phyloP scores from a whole-genome alignment of 2,113 vertebrate genomes.

The Irena cyanogastra region DNA sequence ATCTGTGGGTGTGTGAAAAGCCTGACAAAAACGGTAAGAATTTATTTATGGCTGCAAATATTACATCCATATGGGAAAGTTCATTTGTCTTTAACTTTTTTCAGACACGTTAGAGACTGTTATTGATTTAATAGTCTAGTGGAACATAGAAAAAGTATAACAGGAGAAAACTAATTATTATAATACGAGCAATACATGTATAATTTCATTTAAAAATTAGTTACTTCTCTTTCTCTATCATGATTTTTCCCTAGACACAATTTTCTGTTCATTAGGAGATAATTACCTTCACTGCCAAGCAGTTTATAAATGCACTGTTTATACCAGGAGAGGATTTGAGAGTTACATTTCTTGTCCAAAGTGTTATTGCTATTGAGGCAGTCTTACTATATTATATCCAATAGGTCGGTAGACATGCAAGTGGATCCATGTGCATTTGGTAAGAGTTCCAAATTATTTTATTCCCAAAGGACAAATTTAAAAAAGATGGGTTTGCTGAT shows the following conservation, averaged over 20 bases:
- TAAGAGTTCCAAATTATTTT: neutral
- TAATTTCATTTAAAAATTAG: constrained; percentile 45
- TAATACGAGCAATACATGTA: constrained; percentile 54
- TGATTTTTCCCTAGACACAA: constrained; percentile 32
- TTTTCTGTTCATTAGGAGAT: constrained; percentile 63
- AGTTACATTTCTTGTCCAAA: constrained; percentile 32
- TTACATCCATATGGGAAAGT: constrained; percentile 65
- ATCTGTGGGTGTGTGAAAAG: constrained; percentile 37
- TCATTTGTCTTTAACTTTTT: constrained; percentile 56
- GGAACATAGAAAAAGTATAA: neutral
- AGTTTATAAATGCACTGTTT: constrained; percentile 52
- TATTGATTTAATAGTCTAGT: constrained; percentile 59
- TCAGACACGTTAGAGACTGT: constrained; percentile 34
- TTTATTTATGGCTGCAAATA: constrained; percentile 66
- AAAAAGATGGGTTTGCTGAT: neutral
- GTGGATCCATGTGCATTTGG: neutral
- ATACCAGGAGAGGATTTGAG: constrained; percentile 7
- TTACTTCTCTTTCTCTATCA: constrained; percentile 38
- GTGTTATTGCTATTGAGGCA: neutral
- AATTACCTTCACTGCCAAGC: constrained; percentile 62
- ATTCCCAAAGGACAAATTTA: neutral
- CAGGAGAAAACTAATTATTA: constrained; percentile 57
- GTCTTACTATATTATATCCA: neutral
- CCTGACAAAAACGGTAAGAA: constrained; percentile 30
- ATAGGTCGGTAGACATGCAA: neutral